phyloP scores from a whole-genome alignment of 2,888 invertebrate species.

The Drosophila borealis region DNA sequence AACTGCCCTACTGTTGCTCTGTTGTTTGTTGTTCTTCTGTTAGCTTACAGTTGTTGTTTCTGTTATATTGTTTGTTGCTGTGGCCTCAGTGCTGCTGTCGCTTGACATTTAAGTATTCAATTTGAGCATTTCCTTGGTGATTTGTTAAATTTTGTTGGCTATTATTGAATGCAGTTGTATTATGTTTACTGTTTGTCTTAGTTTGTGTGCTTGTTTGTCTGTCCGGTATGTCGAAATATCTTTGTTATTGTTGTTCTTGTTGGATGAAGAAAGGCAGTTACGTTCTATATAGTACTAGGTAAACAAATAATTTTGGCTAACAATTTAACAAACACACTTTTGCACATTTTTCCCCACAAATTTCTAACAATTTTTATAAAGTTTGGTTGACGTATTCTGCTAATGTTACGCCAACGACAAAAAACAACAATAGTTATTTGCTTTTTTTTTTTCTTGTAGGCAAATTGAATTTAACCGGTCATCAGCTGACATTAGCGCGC shows the following conservation, averaged over 20 bases:
- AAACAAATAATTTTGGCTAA: constrained; percentile 80
- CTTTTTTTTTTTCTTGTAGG: constrained; percentile 31
- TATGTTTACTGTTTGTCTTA: constrained; percentile 35
- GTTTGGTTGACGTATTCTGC: constrained; percentile 49
- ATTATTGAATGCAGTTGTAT: constrained; percentile 27
- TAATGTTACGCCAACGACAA: constrained; percentile 42
- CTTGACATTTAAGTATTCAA: constrained; percentile 66
- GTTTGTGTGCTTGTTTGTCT: constrained; percentile 40
- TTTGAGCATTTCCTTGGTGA: constrained; percentile 63
- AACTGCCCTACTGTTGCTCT: constrained; percentile 20
- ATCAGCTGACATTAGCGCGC: constrained; percentile 31
- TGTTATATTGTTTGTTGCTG: constrained; percentile 41
- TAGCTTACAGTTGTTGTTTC: constrained; percentile 51
- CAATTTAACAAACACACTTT: constrained; percentile 78
- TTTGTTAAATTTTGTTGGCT: constrained; percentile 22
- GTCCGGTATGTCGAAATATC: constrained; percentile 30
- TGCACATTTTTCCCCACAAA: constrained; percentile 72
- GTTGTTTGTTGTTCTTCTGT: constrained; percentile 27
- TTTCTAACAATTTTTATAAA: constrained; percentile 44
- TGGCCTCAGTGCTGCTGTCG: constrained; percentile 42
- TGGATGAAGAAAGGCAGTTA: constrained; percentile 54
- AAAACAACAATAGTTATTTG: constrained; percentile 29
- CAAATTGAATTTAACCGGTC: constrained; percentile 53
- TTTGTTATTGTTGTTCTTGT: constrained; percentile 32
- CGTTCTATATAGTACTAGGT: constrained; percentile 65